phyloP scores from a whole-genome alignment of 2,113 vertebrate species.

The Ardeotis arabs region DNA sequence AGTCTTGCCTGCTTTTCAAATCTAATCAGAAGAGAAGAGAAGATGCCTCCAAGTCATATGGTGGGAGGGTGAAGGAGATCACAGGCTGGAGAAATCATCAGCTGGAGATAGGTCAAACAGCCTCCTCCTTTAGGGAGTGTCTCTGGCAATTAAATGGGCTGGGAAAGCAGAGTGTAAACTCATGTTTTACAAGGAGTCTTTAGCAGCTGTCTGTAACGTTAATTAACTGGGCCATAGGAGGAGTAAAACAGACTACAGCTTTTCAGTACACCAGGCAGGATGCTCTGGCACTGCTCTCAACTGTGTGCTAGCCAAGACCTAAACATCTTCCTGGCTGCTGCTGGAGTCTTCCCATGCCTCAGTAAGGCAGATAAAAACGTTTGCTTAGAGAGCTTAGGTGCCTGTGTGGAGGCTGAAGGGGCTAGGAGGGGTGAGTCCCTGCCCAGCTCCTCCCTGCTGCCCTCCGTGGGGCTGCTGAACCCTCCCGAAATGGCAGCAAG shows the following conservation, averaged over 20 bases:
- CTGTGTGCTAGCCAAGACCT: background rate
- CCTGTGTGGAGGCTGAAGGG: background rate
- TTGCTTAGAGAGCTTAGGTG: background rate
- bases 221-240: background rate
- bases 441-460: background rate
- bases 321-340: background rate
- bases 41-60: background rate
- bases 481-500: background rate
- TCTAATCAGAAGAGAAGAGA: background rate
- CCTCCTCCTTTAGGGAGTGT: background rate
- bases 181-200: background rate
- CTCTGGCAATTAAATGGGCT: background rate
- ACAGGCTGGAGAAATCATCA: background rate
- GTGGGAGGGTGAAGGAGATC: background rate
- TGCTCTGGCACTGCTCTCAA: background rate
- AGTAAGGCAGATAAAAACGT: background rate
- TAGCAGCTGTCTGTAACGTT: background rate
- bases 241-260: background rate
- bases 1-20: background rate
- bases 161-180: background rate
- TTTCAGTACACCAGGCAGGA: background rate
- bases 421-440: background rate
- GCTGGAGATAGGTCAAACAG: background rate
- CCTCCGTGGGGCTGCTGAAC: background rate
- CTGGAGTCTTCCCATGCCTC: background rate